Percentiles rank a stretch among this genome's conserved stretches.
Evolutionary conservation across 2,113 vertebrate genomes (phyloP).

Genomic region (Hippocampus guttulatus): DNA sequence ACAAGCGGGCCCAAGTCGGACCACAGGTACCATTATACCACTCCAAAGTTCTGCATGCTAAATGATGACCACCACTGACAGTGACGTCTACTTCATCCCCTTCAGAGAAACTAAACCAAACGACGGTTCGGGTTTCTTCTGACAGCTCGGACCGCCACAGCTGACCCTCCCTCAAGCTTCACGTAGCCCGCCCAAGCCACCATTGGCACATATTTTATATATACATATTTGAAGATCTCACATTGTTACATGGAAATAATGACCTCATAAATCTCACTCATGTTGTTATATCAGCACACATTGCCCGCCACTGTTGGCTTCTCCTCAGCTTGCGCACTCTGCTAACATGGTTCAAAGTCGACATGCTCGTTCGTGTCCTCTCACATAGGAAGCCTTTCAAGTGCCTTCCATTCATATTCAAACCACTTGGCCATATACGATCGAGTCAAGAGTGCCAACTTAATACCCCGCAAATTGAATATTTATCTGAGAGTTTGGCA

Average conservation of each 20-base stretch:
- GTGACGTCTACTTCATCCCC: background rate
- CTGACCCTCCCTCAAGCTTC: slow-evolving; percentile 1
- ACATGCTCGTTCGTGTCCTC: background rate
- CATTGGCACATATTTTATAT: slow-evolving; percentile 1
- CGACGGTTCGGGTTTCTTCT: slow-evolving; percentile 58
- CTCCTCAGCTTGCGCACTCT: background rate
- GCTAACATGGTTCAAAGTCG: slow-evolving; percentile 1
- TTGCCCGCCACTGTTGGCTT: slow-evolving; percentile 12
- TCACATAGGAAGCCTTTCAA: slow-evolving; percentile 26
- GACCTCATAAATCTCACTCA: background rate
- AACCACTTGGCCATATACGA: slow-evolving; percentile 19
- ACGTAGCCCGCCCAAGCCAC: background rate
- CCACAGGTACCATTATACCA: slow-evolving; percentile 45
- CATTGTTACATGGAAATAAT: background rate
- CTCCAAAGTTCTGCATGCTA: background rate
- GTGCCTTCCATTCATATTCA: slow-evolving; percentile 39
- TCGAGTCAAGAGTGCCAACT: background rate
- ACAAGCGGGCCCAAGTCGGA: slow-evolving; percentile 59
- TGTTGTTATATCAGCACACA: background rate
- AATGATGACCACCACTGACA: background rate
- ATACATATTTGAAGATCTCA: background rate
- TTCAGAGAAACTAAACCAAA: slow-evolving; percentile 65
- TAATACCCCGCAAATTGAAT: background rate
- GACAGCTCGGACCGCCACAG: slow-evolving; percentile 38
- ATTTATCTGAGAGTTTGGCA: slow-evolving; percentile 3